These are phyloP conservation scores for Dromococcyx pavoninus DNA, from an alignment of 2,797 vertebrate species.

Conservation along the genomic window DNA sequence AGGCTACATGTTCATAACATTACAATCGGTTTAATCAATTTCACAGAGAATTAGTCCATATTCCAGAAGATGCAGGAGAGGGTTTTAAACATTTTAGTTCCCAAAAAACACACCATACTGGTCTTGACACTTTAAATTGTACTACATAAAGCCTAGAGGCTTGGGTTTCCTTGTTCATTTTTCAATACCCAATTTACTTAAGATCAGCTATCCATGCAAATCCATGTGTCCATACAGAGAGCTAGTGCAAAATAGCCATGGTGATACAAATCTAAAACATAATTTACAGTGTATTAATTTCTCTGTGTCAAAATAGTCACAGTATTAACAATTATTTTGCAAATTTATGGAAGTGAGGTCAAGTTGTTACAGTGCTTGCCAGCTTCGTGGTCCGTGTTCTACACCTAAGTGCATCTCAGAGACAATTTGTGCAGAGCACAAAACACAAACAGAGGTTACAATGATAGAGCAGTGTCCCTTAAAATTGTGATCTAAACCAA, in stretches of 20 bases:
- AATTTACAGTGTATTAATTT: neutral
- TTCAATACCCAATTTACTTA: neutral
- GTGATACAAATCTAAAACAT: neutral
- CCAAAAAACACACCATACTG: neutral
- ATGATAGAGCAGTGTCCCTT: neutral
- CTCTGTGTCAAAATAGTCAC: neutral
- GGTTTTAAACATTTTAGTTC: neutral
- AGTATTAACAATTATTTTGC: neutral
- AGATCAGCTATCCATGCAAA: neutral
- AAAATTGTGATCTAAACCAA: neutral
- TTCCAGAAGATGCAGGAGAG: neutral
- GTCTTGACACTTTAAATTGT: neutral
- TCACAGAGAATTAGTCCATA: neutral
- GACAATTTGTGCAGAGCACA: neutral
- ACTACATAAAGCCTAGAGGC: neutral
- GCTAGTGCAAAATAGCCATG: neutral
- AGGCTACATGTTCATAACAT: neutral
- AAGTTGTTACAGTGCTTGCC: neutral
- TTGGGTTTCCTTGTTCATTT: neutral
- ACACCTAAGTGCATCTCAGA: neutral
- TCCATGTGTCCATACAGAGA: neutral
- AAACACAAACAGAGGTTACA: neutral
- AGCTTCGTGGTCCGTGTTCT: neutral
- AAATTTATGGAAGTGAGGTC: neutral
- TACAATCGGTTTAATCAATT: neutral